Evolutionary conservation across 2,888 invertebrate species (phyloP).

Genomic region (Pherbina coryleti): DNA sequence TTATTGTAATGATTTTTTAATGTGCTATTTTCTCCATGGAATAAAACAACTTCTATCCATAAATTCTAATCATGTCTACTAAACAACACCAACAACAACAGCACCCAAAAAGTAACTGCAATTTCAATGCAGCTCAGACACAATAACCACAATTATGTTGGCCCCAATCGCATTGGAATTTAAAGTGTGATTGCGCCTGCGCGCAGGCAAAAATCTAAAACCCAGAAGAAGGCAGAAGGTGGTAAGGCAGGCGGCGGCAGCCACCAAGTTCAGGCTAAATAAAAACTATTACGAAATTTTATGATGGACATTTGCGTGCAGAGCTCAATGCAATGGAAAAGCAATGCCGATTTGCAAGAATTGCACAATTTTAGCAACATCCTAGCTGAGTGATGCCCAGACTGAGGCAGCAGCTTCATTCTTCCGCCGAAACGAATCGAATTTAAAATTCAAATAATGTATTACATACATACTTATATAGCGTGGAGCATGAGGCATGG

Average conservation of each 20-base stretch:
- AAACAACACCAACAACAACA: too few species aligned
- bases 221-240: not conserved
- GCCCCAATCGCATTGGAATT: slow-evolving; percentile 23
- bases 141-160: slow-evolving; percentile 24
- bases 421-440: not conserved
- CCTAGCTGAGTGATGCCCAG: not conserved
- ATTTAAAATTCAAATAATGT: slow-evolving; percentile 18
- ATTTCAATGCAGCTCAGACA: slow-evolving; percentile 12
- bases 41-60: too few species aligned
- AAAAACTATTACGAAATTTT: slow-evolving; percentile 22
- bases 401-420: not conserved
- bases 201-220: not conserved
- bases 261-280: not conserved
- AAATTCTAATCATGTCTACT: too few species aligned
- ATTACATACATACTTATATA: too few species aligned
- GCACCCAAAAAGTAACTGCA: not conserved
- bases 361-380: not conserved
- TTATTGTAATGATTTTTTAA: too few species aligned
- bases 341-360: not conserved
- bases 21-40: too few species aligned
- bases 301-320: slow-evolving; percentile 31
- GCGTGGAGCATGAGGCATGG: too few species aligned
- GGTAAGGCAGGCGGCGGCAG: not conserved
- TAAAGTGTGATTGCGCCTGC: slow-evolving; percentile 26
- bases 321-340: not conserved